Base-by-base conservation (phyloP, 1,140 invertebrate species). In the Solenopsis invicta region DNA sequence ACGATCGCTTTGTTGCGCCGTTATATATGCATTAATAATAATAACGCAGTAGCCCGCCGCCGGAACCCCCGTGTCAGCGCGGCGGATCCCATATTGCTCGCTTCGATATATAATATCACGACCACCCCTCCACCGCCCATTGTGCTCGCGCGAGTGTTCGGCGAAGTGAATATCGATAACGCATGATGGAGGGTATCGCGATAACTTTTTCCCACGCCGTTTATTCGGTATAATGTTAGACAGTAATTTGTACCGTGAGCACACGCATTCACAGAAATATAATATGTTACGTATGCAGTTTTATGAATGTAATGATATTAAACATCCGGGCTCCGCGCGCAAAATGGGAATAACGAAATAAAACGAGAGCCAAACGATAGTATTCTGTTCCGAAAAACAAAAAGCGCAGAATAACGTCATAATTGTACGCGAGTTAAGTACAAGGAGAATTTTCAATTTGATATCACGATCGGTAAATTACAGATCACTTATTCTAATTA, bases 141-240 rank as follows among this genome's bases (percentile, higher is more conserved):
- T 84, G 69, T 74, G 54, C 1, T 72, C 78, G 48, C 66, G 78
- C 54, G 80, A 82, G 52, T 74, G 67, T 72, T 74, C 80, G 67
- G 5, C 18, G 54, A 74, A 82, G 80, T 74, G 80, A 84, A 84
- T 84, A 84, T 84, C 54, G 80, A 84, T 84, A 84, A 84, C 80
- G 69, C 18, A 24, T 61, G 24, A 74, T 24, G 80, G 18, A 48
- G 69, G 37, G 37, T 50, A 59, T 74, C 80, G 41, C 48, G 67
- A 82, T 82, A 59, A 72, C 67, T 82, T 72, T 72, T 82, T 82
- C 64, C 62, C 48, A 50, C 48, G 13, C 29, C 48, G 48, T 81
- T 69, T 69, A 69, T 81, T 81, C 34, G 13, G n/a, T 54, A 54
- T 69, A 69, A 81, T 81, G 69, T 81, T 41, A n/a, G 9, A 54